Base-by-base conservation (phyloP, 2,113 vertebrate species). In the Epinephelus lanceolatus region DNA sequence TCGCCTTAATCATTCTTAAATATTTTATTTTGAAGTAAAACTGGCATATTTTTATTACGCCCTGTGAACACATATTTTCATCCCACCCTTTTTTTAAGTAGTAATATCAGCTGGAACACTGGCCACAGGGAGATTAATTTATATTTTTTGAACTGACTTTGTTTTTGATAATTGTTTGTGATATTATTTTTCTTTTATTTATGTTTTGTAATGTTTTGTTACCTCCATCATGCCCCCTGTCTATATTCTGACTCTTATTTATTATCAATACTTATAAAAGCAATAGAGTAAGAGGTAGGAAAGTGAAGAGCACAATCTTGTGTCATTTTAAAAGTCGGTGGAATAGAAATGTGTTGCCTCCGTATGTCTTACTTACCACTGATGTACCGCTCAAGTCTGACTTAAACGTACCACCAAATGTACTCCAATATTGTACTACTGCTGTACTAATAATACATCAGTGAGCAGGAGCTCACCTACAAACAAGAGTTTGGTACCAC, bases 1-100 rank as follows among this genome's bases (percentile, higher is more conserved):
- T 96, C 95, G 97, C 97, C 97, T 98, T 99, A 98, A 97, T 96
- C 93, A 94, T 96, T 95, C 86, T 95, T 94, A 85, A 81, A 95
- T 92, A 91, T 96, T 97, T 97, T 87, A 77, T 85, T 97, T 96
- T 92, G 1, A 85, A 84, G 66, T 78, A 45, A 67, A 79, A 89
- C 60, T 84, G 53, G 75, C 74, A 81, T 90, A 40, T 80, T 91
- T 91, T 88, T 82, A 80, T 84, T 92, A 91, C 67, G 61, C 63
- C 80, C 73, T 81, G 51, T 83, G 56, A 80, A 85, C 60, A 80
- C 68, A 83, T 89, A 75, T 81, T 88, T 84, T 80, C 68, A 65
- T 80, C 80, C 55, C 86, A 49, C 75, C 37, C 70, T 90, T 86
- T 88, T 37, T 93, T 92, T 88, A 89, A 80, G 85, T 87, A 76